Conservation (phyloP, 2,113 vertebrate species). For the Antennarius striatus region DNA sequence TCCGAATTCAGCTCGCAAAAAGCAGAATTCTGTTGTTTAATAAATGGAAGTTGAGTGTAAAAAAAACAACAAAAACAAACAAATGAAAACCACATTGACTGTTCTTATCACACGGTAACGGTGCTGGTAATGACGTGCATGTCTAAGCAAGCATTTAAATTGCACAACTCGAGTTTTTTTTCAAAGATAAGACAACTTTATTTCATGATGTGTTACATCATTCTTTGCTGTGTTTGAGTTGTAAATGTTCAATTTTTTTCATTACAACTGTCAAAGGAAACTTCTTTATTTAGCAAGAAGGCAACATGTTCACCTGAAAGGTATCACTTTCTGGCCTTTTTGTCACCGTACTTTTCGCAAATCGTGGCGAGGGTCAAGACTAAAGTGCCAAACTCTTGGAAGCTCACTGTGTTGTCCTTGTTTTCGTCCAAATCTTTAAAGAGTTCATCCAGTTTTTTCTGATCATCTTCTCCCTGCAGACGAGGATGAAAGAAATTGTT, state of each 20-base stretch:
- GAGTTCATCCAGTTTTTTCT: slow-evolving; percentile 57
- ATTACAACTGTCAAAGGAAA: no score
- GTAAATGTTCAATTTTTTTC: slow-evolving; percentile 5
- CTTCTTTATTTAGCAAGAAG: no score
- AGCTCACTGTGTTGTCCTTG: slow-evolving; percentile 73
- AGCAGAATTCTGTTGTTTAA: no score
- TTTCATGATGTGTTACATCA: slow-evolving; percentile 36
- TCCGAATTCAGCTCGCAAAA: no score
- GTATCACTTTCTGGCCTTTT: no score
- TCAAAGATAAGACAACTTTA: slow-evolving; percentile 27
- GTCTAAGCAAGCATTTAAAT: slow-evolving; percentile 1
- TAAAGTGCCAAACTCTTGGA: slow-evolving; percentile 71
- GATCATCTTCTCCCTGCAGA: slow-evolving; percentile 57
- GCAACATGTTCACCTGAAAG: no score
- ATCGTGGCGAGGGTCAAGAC: slow-evolving; percentile 62
- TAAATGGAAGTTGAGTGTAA: no score
- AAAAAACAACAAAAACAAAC: no score
- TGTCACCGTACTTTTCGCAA: slow-evolving; percentile 39
- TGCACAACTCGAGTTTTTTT: neutral
- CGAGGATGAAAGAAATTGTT: neutral
- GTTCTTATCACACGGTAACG: no score
- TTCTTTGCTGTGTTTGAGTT: neutral
- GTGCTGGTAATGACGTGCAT: neutral
- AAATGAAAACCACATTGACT: no score
- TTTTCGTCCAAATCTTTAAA: slow-evolving; percentile 73